Evolutionary conservation across 2,113 vertebrate species (phyloP), one percentile per base, ranked within the genome.

Genomic region (Podarcis muralis): DNA sequence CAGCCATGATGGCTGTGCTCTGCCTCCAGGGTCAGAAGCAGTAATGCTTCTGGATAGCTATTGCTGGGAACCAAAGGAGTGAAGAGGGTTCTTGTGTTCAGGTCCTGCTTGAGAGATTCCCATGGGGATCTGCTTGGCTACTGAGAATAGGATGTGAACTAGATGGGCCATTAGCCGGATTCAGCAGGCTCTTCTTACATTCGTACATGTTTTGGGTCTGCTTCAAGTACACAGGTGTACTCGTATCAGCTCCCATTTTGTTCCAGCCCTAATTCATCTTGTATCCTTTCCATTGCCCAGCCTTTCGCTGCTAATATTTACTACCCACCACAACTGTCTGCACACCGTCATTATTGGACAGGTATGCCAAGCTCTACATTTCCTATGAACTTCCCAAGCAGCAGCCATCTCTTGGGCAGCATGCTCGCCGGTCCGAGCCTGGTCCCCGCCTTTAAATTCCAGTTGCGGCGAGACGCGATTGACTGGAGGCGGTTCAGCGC

Each of bases 401-500:
- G 48, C 37, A 78, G 59, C 5, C 78, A 90, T 32, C 83, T 80
- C 62, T 83, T 83, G 32, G 80, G 87, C 0, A 69, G 69, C 40
- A 37, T 90, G 3, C 57, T 90, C 2, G 3, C 89, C 0, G 83
- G 87, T n/a, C 81, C 84, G 0, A 69, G 66, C 1, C 35, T 83
- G 0, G 16, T 91, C 9, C 95, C 95, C 2, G 32, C 88, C 16
- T 97, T 98, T 91, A 95, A 89, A 84, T 98, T 98, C 91, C 96
- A 97, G 48, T 85, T 93, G 23, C 95, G 95, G 12, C 48, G 37
- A 0, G 91, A 96, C 8, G 48, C 81, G 0, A 1, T 98, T 25
- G 97, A 98, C 91, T 97, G 97, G 97, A 95, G 95, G 30, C 96
- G 95, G 35, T 92, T 98, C 48, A 94, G 95, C 0, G 88, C 97